phyloP scores from a whole-genome alignment of 2,797 vertebrate genomes.

The Amniataba percoides region DNA sequence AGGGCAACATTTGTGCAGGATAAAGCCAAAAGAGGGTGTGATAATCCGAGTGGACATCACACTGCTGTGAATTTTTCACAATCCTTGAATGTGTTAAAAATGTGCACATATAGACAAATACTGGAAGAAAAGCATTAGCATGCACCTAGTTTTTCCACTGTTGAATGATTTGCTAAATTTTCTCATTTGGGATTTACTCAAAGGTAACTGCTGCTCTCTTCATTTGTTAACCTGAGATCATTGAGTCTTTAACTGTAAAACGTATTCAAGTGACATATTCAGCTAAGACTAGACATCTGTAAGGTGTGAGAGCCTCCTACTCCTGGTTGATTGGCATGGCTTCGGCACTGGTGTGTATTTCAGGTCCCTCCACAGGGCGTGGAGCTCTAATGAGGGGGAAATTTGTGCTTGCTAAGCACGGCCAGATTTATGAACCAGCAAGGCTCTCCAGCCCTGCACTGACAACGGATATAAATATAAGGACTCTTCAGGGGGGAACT shows the following conservation, averaged over 20 bases:
- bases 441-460: slow-evolving; percentile 67
- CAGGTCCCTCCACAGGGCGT: slow-evolving; percentile 61
- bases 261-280: slow-evolving; percentile 10
- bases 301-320: slow-evolving; percentile 33
- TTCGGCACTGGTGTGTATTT: slow-evolving; percentile 63
- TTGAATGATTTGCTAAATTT: slow-evolving; percentile 9
- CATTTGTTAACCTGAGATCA: slow-evolving; percentile 13
- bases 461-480: slow-evolving; percentile 81
- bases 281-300: slow-evolving; percentile 15
- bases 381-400: slow-evolving; percentile 75
- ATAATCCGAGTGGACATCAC: slow-evolving; percentile 53
- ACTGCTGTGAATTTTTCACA: slow-evolving; percentile 29
- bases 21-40: slow-evolving; percentile 42
- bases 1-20: slow-evolving; percentile 53
- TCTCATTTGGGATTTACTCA: slow-evolving; percentile 1
- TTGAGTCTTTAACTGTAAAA: slow-evolving; percentile 23
- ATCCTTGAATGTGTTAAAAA: slow-evolving; percentile 18
- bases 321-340: slow-evolving; percentile 49
- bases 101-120: background rate
- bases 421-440: slow-evolving; percentile 77
- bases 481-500: slow-evolving; percentile 56
- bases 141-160: slow-evolving; percentile 2
- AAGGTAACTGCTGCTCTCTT: background rate
- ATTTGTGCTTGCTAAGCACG: slow-evolving; percentile 81
- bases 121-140: background rate